A percentile compares a stretch with the other conserved stretches of the same genome.
These are phyloP conservation scores for Lordiphosa stackelbergi DNA, from an alignment of 1,140 invertebrate genomes.

Conservation along the genomic window DNA sequence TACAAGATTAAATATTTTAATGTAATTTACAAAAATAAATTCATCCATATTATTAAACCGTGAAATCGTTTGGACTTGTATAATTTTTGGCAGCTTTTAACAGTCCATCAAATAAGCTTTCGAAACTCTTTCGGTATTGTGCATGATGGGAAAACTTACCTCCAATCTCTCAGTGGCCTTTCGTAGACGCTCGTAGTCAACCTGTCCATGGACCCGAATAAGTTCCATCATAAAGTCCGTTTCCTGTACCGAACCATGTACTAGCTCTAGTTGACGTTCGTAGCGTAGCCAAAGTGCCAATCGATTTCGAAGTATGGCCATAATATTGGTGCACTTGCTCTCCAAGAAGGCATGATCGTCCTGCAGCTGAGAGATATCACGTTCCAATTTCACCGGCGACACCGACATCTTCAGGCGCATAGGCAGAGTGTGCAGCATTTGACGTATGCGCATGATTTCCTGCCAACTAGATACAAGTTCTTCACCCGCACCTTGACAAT, in stretches of 20 bases:
- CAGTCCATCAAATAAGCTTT: no score
- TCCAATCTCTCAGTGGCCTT: constrained; percentile 88
- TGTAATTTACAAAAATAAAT: no score
- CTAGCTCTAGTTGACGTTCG: constrained; percentile 85
- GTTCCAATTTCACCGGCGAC: constrained; percentile 85
- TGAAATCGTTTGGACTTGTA: no score
- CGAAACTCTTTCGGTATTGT: no score
- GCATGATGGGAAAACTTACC: constrained; percentile 79
- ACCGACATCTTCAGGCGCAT: constrained; percentile 84
- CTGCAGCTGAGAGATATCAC: constrained; percentile 85
- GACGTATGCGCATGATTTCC: constrained; percentile 85
- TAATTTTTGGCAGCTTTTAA: no score
- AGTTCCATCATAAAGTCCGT: constrained; percentile 92
- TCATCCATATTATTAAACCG: no score
- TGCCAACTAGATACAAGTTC: constrained; percentile 83
- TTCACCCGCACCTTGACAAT: constrained; percentile 82
- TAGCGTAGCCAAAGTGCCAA: constrained; percentile 85
- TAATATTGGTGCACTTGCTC: constrained; percentile 82
- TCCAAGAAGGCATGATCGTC: constrained; percentile 85
- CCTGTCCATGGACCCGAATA: constrained; percentile 86
- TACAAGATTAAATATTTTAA: no score
- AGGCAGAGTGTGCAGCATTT: constrained; percentile 86
- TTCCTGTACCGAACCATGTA: constrained; percentile 87
- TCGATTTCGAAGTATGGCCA: constrained; percentile 82
- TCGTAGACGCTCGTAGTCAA: constrained; percentile 88